Base-by-base conservation (phyloP, 2,797 vertebrate species). In the Tinamus major region DNA sequence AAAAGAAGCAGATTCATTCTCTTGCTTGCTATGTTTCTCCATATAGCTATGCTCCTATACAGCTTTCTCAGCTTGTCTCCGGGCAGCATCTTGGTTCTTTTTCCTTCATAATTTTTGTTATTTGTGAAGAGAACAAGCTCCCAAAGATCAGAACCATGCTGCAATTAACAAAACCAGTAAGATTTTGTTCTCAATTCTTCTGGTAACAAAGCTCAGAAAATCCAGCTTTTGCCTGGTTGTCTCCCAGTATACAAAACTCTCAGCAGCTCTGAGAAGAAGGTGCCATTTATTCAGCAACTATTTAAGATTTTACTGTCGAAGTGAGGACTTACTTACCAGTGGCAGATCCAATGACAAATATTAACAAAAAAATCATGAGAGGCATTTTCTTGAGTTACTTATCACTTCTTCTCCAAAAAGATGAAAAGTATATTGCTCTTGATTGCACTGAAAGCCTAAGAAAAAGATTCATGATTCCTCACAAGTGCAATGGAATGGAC, bases 291-390 rank as follows among this genome's bases (percentile, higher is more conserved):
- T 61, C 37, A 68, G 16, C 35, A 84, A 56, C 27, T 33, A 55
- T 35, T 79, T 63, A 70, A 79, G 3, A 4, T 33, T 70, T 61
- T 71, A 7, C 21, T 68, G 31, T 4, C 77, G 42, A 92, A 85
- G 71, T 29, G 16, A 85, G 42, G 29, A 21, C 48, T 91, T 96
- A 97, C 97, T 92, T 96, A 97, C 97, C 92, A 63, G 79, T 11
- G 10, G 90, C 69, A 81, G 93, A 87, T 79, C 78, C 39, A 33
- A 31, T 55, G 24, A 95, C 29, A 68, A 95, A 65, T 18, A 93
- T 33, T 26, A 89, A 65, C 5, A 96, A 85, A 78, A 94, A 41
- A 24, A 95, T 4, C 5, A 88, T 16, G 26, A 75, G 62, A 94
- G 1, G 49, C 96, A 97, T 96, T 95, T 95, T 87, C 41, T 79